A percentile compares a stretch with the other conserved stretches of the same genome.
Evolutionary conservation across 2,797 vertebrate species (phyloP).

Genomic region (Cheirogaleus major): DNA sequence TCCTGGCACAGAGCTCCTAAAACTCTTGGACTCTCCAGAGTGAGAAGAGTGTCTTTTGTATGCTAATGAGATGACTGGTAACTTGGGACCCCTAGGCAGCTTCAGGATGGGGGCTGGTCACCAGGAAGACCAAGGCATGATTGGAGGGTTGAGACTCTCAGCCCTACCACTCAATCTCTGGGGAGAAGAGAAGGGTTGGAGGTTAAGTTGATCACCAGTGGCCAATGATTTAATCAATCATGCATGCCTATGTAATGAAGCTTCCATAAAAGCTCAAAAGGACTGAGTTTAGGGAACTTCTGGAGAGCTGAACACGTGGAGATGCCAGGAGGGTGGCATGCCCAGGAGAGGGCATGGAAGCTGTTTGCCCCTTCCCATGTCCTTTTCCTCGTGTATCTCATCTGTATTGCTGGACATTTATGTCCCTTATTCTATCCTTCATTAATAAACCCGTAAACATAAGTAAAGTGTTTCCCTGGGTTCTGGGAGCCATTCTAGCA

Average conservation of each 20-base stretch:
- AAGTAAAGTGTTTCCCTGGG: not conserved
- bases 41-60: not conserved
- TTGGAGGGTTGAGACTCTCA: not conserved
- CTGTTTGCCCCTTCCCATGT: not conserved
- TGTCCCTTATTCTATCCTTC: not conserved
- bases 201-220: not conserved
- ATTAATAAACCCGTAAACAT: not conserved
- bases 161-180: not conserved
- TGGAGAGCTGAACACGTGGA: not conserved
- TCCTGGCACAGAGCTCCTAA: not conserved
- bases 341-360: not conserved
- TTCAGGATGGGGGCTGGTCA: not conserved
- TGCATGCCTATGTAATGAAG: not conserved
- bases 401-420: too few relatives aligned
- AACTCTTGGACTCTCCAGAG: not conserved
- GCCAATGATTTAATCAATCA: not conserved
- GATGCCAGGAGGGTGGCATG: too few relatives aligned
- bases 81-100: not conserved
- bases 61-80: not conserved
- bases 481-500: not conserved
- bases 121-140: not conserved
- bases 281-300: not conserved
- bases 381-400: not conserved
- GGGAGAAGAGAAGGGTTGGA: not conserved
- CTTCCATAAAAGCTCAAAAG: not conserved